phyloP scores from a whole-genome alignment of 2,888 invertebrate species.

The Ischnus inquisitorius region DNA sequence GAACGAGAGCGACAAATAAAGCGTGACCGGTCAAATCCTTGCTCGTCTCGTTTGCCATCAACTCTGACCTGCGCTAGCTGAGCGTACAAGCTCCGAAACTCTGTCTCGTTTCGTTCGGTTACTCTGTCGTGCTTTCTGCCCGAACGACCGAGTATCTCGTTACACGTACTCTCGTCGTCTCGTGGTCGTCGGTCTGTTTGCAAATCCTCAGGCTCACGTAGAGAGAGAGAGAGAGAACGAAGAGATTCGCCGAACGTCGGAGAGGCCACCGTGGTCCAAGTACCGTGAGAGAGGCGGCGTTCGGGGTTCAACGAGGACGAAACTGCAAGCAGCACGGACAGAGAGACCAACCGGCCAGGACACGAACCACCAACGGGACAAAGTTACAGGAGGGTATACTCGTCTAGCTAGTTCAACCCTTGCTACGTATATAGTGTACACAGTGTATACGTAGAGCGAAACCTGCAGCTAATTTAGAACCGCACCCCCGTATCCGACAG shows the following conservation, averaged over 20 bases:
- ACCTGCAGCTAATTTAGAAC: slow-evolving; percentile 78
- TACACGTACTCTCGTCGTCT: slow-evolving; percentile 66
- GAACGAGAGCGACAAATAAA: slow-evolving; percentile 58
- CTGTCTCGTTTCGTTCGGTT: slow-evolving; percentile 45
- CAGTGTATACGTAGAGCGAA: slow-evolving; percentile 54
- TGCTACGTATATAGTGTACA: slow-evolving; percentile 20
- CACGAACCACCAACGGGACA: slow-evolving; percentile 65
- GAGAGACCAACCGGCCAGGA: slow-evolving; percentile 43
- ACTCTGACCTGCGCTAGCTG: slow-evolving; percentile 39
- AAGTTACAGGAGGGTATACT: slow-evolving; percentile 65
- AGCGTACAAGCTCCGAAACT: slow-evolving; percentile 15
- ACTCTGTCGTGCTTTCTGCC: slow-evolving; percentile 47
- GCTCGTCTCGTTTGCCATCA: slow-evolving; percentile 25
- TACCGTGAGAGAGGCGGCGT: slow-evolving; percentile 17
- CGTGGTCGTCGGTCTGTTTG: slow-evolving; percentile 69
- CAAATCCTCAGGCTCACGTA: slow-evolving; percentile 68
- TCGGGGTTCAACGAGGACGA: slow-evolving; percentile 28
- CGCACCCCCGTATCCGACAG: slow-evolving; percentile 74
- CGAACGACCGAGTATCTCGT: slow-evolving; percentile 61
- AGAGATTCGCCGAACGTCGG: neutral
- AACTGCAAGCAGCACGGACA: slow-evolving; percentile 33
- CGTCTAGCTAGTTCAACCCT: slow-evolving; percentile 30
- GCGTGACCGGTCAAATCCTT: slow-evolving; percentile 47
- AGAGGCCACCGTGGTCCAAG: slow-evolving; percentile 1
- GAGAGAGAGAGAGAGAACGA: slow-evolving; percentile 29